Evolutionary conservation across 1,140 invertebrate species (phyloP).

Genomic region (Lethrus apterus): DNA sequence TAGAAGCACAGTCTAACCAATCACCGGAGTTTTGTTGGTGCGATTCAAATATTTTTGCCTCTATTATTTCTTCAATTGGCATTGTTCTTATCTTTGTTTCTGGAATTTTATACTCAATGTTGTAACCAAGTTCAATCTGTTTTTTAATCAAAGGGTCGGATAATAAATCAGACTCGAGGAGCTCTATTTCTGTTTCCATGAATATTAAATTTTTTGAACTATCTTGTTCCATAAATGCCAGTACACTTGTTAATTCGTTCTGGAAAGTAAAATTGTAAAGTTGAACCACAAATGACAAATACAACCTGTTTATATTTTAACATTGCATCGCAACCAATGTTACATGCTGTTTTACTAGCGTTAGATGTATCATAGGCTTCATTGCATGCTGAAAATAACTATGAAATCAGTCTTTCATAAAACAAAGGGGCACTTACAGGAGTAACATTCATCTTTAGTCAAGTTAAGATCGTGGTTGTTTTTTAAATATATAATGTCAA

Average conservation of each 20-base stretch:
- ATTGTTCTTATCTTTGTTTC: slow-evolving; percentile 30
- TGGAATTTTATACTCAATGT: slow-evolving; percentile 32
- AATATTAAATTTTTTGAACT: slow-evolving; percentile 23
- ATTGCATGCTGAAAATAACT: slow-evolving; percentile 23
- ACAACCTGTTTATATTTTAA: slow-evolving; percentile 23
- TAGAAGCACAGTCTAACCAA: slow-evolving; percentile 32
- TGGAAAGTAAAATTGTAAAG: neutral
- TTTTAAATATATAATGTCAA: slow-evolving; percentile 26
- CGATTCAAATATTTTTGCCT: slow-evolving; percentile 1
- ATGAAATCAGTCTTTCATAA: neutral
- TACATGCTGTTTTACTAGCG: slow-evolving; percentile 24
- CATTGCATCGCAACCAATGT: slow-evolving; percentile 26
- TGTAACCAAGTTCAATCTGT: slow-evolving; percentile 28
- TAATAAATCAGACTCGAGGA: slow-evolving; percentile 25
- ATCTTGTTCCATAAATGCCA: slow-evolving; percentile 22
- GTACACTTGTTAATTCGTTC: slow-evolving; percentile 18
- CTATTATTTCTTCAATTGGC: slow-evolving; percentile 24
- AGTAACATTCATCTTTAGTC: slow-evolving; percentile 24
- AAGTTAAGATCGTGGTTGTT: slow-evolving; percentile 21
- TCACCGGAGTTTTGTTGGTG: slow-evolving; percentile 16
- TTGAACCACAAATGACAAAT: neutral
- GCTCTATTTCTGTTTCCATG: slow-evolving; percentile 28
- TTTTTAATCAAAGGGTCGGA: slow-evolving; percentile 27
- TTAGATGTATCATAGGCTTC: slow-evolving; percentile 24
- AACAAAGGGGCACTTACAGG: slow-evolving; percentile 20